Evolutionary conservation across 2,797 vertebrate species (phyloP), one percentile per base, ranked within the genome.

Genomic region (Sparidentex hasta): DNA sequence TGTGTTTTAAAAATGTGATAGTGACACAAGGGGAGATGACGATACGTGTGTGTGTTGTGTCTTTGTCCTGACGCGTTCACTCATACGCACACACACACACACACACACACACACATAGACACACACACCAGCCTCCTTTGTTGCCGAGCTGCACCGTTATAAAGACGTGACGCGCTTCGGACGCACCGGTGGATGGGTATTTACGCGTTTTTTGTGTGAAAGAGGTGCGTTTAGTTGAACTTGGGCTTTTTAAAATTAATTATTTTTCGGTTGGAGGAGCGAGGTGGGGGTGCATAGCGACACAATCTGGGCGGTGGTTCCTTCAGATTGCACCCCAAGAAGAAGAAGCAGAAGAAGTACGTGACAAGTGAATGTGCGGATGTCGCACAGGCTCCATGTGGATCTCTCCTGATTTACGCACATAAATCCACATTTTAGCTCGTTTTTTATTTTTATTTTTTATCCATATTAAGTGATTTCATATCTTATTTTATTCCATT

Each of bases 301-400:
- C 27, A 58, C 27, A 50, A 75, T 86, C 86, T 89, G 94, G 95
- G 95, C 95, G 95, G 94, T 94, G 95, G 94, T 95, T 93, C 84
- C 81, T 73, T 50, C 63, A 75, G 56, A 76, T 65, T 83, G 82
- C 81, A 70, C 73, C 81, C 71, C 48, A n/a, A 38, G 29, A 33
- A 33, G 29, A n/a, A 38, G 29, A 33, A 33, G 29, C 6, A 33
- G 29, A 33, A 33, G 66, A 70, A 76, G 67, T 81, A 76, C 79
- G 88, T 87, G 87, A 86, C 81, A 74, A 84, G 90, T 77, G 82
- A 80, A 83, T 75, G 46, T 88, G 83, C 85, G 85, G 84, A 88
- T 85, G 90, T 90, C 74, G 58, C 80, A 41, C 56, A 59, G 64
- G 72, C 25, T 68, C 71, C 88, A 82, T 63, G 83, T 90, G 80